Evolutionary conservation across 2,888 invertebrate genomes (phyloP), one percentile per base, ranked within the genome.

Genomic region (Stratiomys singularior): DNA sequence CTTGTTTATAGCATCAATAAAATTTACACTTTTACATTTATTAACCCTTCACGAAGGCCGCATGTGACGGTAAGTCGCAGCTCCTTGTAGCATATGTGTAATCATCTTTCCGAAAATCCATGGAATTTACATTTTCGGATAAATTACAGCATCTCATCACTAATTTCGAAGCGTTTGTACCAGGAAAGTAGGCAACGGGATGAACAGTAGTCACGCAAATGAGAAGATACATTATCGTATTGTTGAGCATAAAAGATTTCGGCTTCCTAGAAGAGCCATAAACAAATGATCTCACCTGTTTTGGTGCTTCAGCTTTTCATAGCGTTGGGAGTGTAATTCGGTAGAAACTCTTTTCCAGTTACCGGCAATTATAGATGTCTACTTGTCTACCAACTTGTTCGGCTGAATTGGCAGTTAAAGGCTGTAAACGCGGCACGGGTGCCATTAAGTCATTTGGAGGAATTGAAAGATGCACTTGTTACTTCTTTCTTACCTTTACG

Each of bases 351-450:
- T 52, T 52, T 58, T 58, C 58, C 27, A 58, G 37, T 74, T 58
- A 74, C 60, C 74, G 74, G 60, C 74, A 74, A 74, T 74, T 74
- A 74, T 28, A 72, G 60, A 60, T 56, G 71, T 69, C 69, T 69
- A 69, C 37, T 66, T 69, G 69, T 69, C 47, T 46, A 15, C 4
- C 27, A 69, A 25, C 69, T 46, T 69, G 69, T 37, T 69, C 23
- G 25, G 46, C 25, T 69, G 46, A 69, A 69, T 69, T 69, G 69
- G 47, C 25, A 47, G 47, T 69, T 69, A 69, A 47, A 47, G 11
- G 25, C 4, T 25, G 69, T 25, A 69, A 69, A 47, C 25, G 25
- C 60, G 58, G 74, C 74, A 60, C 74, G 58, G 60, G 74, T 74
- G 58, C 44, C 74, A 60, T 37, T 74, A 60, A 74, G 56, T 18